phyloP scores from a whole-genome alignment of 1,140 invertebrate species.

The Brachionus asplanchnoidis region DNA sequence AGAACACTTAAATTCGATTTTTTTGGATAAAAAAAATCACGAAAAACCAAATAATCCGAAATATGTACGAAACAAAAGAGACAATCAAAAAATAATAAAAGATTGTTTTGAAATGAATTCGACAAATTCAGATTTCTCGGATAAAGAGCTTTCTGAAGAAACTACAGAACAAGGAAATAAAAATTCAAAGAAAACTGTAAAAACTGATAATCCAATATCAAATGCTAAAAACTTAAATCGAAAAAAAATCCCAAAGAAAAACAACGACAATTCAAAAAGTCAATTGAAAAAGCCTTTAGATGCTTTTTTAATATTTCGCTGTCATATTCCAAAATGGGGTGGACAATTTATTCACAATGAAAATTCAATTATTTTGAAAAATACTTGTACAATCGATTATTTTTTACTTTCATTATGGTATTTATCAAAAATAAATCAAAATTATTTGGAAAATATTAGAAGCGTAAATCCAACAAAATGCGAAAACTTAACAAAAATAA shows the following conservation, averaged over 20 bases:
- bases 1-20: too few relatives aligned
- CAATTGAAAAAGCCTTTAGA: neutral
- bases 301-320: conserved; percentile 2
- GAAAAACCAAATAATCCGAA: too few relatives aligned
- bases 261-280: conserved; percentile 7
- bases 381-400: conserved; percentile 23
- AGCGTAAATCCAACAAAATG: neutral
- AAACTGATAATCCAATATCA: neutral
- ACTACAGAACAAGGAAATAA: neutral
- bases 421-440: neutral
- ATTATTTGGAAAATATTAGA: conserved; percentile 13
- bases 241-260: neutral
- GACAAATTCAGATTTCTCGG: too few relatives aligned
- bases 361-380: neutral
- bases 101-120: too few relatives aligned
- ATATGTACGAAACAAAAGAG: too few relatives aligned
- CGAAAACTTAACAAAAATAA: neutral
- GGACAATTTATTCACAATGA: neutral
- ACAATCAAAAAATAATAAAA: too few relatives aligned
- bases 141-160: conserved; percentile 1
- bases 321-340: neutral
- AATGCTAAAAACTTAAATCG: conserved; percentile 22
- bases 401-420: neutral
- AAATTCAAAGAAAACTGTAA: neutral
- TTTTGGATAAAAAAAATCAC: too few relatives aligned